Percentiles rank a stretch among this genome's conserved stretches.
Evolutionary conservation across 1,140 invertebrate species (phyloP).

Genomic region (Lanistes nyassanus): DNA sequence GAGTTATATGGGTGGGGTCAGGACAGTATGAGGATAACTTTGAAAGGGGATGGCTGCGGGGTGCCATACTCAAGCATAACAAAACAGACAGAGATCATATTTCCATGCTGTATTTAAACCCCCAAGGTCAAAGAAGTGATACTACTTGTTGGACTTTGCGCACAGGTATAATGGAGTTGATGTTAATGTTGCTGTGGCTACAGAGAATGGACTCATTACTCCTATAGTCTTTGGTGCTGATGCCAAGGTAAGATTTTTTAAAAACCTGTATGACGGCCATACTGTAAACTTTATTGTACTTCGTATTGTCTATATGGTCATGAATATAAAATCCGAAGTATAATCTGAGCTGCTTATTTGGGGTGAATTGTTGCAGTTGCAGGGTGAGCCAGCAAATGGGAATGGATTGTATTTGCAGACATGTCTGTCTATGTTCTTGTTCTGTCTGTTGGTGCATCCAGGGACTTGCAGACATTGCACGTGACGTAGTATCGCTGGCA

Average conservation of each 20-base stretch:
- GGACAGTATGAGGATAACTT: too few species aligned
- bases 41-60: too few species aligned
- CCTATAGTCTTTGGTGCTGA: slow-evolving; percentile 97
- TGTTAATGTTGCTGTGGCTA: slow-evolving; percentile 96
- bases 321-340: too few species aligned
- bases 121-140: too few species aligned
- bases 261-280: too few species aligned
- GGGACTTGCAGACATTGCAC: slow-evolving; percentile 89
- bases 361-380: slow-evolving; percentile 6
- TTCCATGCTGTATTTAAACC: too few species aligned
- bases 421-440: not conserved
- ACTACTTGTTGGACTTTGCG: not conserved
- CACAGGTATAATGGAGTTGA: slow-evolving; percentile 85
- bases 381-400: slow-evolving; percentile 1
- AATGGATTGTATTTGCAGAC: slow-evolving; percentile 6
- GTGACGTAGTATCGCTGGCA: slow-evolving; percentile 85
- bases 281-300: too few species aligned
- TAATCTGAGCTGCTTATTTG: too few species aligned
- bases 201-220: slow-evolving; percentile 94
- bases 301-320: too few species aligned
- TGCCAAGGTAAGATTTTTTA: slow-evolving; percentile 73
- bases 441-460: slow-evolving; percentile 37
- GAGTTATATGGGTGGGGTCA: too few species aligned
- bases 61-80: too few species aligned
- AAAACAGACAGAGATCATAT: too few species aligned